Evolutionary conservation across 2,888 invertebrate genomes (phyloP), one percentile per base, ranked within the genome.

Genomic region (Stenchaetothrips biformis): DNA sequence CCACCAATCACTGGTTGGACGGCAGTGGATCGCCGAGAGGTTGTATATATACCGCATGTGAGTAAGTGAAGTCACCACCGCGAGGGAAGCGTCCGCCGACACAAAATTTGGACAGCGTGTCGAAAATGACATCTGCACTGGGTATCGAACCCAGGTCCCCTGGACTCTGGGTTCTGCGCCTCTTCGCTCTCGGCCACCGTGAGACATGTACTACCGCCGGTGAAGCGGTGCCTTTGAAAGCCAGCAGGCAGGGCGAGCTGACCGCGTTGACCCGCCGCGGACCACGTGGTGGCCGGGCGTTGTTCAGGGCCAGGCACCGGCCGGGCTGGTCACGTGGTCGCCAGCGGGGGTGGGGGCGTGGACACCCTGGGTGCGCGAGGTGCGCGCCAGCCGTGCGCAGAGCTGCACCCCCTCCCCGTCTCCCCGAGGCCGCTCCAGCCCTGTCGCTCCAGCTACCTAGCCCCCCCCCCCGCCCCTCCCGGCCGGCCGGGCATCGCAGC

Each of bases 401-500:
- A 81, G 83, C 80, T 80, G 83, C 82, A 80, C 82, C 78, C 81
- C 81, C 77, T 87, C 88, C 82, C 47, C 88, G 88, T 81, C 77
- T 87, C 88, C 82, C 47, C 88, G 88, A 13, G 81, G 79, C 78
- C 78, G 81, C 37, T 80, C 81, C 81, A 78, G 80, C 80, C 81
- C 81, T 27, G 80, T 80, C 16, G 81, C 16, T 81, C 81, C 80
- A 85, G 86, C 74, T 86, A 86, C 78, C 86, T 87, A 81, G 89
- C 88, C 82, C 88, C 88, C 85, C 86, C 37, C 85, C 86, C 47
- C 85, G 86, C 85, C 82, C 85, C 85, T 78, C 88, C 87, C 7
- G 25, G 67, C 21, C 2, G 67, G 67, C 25, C 2, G 21, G 67
- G 25, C 67, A 21, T 11, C 21, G 67, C 67, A 74, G 21, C 67